Conservation (phyloP, 2,113 vertebrate species). For the Callipepla californica region DNA sequence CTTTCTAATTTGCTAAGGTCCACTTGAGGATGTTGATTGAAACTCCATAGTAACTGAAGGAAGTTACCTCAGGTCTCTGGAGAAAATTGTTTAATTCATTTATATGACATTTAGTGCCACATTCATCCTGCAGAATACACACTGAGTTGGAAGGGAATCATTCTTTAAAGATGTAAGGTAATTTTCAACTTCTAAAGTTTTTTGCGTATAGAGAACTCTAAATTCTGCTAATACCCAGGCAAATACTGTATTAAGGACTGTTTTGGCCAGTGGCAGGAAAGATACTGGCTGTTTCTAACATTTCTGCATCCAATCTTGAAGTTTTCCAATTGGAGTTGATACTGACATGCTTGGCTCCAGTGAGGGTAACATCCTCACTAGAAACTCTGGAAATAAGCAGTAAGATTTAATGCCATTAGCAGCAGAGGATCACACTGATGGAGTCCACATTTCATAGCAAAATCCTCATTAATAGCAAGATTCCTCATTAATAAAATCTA, state of each 20-base stretch:
- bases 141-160: neutral
- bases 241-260: neutral
- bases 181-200: neutral
- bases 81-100: conserved; percentile 51
- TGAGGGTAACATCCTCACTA: neutral
- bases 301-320: neutral
- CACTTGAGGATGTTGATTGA: conserved; percentile 11
- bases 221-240: neutral
- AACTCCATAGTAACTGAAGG: conserved; percentile 11
- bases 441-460: neutral
- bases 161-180: conserved; percentile 6
- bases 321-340: neutral
- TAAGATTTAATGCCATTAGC: neutral
- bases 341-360: neutral
- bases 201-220: neutral
- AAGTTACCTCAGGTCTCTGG: conserved; percentile 13
- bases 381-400: neutral
- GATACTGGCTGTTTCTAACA: neutral
- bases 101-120: conserved; percentile 37
- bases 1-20: conserved; percentile 40
- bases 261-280: neutral
- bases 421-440: neutral
- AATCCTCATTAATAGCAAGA: neutral
- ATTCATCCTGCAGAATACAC: conserved; percentile 16
- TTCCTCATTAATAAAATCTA: neutral